These are phyloP conservation scores for Microctenopoma stevenorrisi DNA, from an alignment of 2,797 vertebrate species.

Conservation along the genomic window DNA sequence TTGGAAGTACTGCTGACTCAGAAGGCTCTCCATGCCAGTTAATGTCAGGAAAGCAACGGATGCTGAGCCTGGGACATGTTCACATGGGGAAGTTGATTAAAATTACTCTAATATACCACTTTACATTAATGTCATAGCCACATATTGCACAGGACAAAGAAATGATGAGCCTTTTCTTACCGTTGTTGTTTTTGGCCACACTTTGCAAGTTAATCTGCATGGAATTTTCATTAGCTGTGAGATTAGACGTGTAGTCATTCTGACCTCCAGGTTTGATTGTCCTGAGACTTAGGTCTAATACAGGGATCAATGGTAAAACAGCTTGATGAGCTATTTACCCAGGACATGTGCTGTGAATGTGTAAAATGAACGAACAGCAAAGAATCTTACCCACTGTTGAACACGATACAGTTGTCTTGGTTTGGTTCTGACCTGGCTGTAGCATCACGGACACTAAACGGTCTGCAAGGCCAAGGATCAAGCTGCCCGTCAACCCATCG, in stretches of 20 bases:
- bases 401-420: constrained; percentile 18
- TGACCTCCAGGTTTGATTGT: neutral
- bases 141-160: no score
- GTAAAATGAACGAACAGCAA: neutral
- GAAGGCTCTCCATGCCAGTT: constrained; percentile 69
- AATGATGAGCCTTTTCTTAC: constrained; percentile 29
- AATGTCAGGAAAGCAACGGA: constrained; percentile 67
- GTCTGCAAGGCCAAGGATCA: constrained; percentile 66
- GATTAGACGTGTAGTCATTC: constrained; percentile 20
- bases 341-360: neutral
- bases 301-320: neutral
- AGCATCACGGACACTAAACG: constrained; percentile 55
- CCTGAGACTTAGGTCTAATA: constrained; percentile 22
- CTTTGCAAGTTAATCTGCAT: constrained; percentile 62
- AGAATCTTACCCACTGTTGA: constrained; percentile 53
- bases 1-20: constrained; percentile 66
- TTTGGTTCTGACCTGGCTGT: constrained; percentile 16
- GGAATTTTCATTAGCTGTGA: constrained; percentile 41
- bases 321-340: neutral
- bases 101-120: no score
- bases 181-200: constrained; percentile 61
- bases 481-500: constrained; percentile 35
- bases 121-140: no score
- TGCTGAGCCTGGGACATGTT: constrained; percentile 58
- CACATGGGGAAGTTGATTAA: neutral